A percentile compares a stretch with the other conserved stretches of the same genome.
These are phyloP conservation scores for Brachionus plicatilis DNA, from an alignment of 1,140 invertebrate genomes.

Conservation along the genomic window DNA sequence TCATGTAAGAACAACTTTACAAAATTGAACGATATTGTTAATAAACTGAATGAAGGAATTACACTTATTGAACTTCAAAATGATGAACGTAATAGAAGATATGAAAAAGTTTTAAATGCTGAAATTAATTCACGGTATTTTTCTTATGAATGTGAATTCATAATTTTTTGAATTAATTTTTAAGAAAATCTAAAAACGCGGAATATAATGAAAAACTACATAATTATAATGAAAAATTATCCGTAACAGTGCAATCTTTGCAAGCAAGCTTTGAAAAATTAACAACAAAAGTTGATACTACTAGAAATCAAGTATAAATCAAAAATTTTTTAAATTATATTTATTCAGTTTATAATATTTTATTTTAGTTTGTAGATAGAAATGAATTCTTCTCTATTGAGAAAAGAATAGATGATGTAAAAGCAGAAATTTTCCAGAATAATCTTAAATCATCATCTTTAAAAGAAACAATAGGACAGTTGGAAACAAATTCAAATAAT, in stretches of 20 bases:
- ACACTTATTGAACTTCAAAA: slow-evolving; percentile 51
- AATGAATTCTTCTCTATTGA: neutral
- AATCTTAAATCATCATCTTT: neutral
- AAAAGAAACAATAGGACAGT: neutral
- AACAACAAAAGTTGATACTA: neutral
- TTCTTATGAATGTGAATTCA: neutral
- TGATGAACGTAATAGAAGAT: slow-evolving; percentile 48
- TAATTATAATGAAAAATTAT: slow-evolving; percentile 15
- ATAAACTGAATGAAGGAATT: slow-evolving; percentile 52
- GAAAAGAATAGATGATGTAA: neutral
- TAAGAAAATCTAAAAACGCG: neutral
- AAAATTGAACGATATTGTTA: slow-evolving; percentile 50
- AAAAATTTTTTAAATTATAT: neutral
- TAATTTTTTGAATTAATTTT: neutral
- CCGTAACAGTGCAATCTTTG: neutral
- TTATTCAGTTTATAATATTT: neutral
- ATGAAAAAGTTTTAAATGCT: slow-evolving; percentile 52
- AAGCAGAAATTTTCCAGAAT: neutral
- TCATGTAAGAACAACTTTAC: neutral
- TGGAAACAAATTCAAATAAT: neutral
- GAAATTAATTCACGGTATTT: slow-evolving; percentile 53
- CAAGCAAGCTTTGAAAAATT: neutral
- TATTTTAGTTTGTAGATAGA: neutral
- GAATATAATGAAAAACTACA: slow-evolving; percentile 1
- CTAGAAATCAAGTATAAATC: neutral